Conservation (phyloP, 2,797 vertebrate genomes). For the Oryzias dopingdopingensis region DNA sequence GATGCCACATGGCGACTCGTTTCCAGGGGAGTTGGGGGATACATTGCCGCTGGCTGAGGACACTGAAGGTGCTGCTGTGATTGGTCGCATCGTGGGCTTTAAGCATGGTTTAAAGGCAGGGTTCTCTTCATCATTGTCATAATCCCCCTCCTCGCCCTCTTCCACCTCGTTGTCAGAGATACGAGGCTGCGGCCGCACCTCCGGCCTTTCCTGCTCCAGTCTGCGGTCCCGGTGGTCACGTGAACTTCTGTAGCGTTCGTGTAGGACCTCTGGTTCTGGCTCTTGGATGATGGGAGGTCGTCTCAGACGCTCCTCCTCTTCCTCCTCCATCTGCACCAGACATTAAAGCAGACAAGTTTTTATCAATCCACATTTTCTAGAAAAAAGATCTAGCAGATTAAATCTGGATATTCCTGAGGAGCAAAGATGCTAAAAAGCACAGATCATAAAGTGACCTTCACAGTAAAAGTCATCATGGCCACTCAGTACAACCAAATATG, state of each 20-base stretch:
- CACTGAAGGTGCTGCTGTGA: slow-evolving; percentile 92
- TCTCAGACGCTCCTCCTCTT: slow-evolving; percentile 90
- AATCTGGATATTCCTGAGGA: slow-evolving; percentile 24
- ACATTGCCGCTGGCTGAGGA: slow-evolving; percentile 93
- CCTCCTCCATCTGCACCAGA: slow-evolving; percentile 92
- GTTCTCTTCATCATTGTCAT: slow-evolving; percentile 84
- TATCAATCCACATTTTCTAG: slow-evolving; percentile 23
- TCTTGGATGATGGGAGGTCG: slow-evolving; percentile 87
- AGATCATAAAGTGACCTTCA: slow-evolving; percentile 71
- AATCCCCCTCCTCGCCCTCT: slow-evolving; percentile 73
- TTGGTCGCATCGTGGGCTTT: slow-evolving; percentile 94
- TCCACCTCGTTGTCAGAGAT: slow-evolving; percentile 80
- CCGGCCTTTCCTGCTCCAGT: slow-evolving; percentile 74
- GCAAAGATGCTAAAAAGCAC: slow-evolving; percentile 36
- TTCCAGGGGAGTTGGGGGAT: slow-evolving; percentile 91
- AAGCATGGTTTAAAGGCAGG: slow-evolving; percentile 88
- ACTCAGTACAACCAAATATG: slow-evolving; percentile 16
- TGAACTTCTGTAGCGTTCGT: slow-evolving; percentile 83
- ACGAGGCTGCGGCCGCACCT: slow-evolving; percentile 72
- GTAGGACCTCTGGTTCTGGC: slow-evolving; percentile 85
- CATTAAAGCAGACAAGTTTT: slow-evolving; percentile 23
- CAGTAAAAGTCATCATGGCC: slow-evolving; percentile 38
- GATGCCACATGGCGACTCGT: slow-evolving; percentile 97
- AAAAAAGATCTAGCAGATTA: slow-evolving; percentile 33
- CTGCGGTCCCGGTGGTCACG: slow-evolving; percentile 81